phyloP scores from a whole-genome alignment of 2,113 vertebrate genomes.

The Apodemus sylvaticus region DNA sequence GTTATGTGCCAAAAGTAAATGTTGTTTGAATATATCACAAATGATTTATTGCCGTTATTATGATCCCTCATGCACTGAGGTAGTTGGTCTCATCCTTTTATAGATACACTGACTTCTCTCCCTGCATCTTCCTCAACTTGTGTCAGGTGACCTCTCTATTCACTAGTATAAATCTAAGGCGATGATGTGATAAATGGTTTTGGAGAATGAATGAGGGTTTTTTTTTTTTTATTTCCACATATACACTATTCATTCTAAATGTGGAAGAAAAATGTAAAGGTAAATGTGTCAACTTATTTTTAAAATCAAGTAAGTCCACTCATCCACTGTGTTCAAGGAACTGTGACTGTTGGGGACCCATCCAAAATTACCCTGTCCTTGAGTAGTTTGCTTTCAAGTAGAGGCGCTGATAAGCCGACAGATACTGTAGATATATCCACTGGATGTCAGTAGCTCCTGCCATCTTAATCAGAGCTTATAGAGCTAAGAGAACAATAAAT shows the following conservation, averaged over 20 bases:
- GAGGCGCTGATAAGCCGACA: background rate
- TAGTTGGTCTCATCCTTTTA: slow-evolving; percentile 71
- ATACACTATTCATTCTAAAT: background rate
- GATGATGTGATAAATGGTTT: background rate
- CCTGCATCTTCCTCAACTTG: background rate
- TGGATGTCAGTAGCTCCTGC: background rate
- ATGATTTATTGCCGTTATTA: slow-evolving; percentile 77
- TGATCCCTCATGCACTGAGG: slow-evolving; percentile 43
- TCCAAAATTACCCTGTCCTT: background rate
- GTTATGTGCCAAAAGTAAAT: slow-evolving; percentile 80
- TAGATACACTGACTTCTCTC: slow-evolving; percentile 24
- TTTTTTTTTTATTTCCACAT: background rate
- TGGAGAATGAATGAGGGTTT: background rate
- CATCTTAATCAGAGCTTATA: background rate
- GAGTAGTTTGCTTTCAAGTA: background rate
- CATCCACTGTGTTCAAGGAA: background rate
- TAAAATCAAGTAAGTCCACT: background rate
- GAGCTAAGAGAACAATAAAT: background rate
- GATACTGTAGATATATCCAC: background rate
- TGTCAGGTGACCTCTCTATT: background rate
- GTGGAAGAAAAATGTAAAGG: background rate
- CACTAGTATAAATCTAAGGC: slow-evolving; percentile 35
- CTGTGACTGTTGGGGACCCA: background rate
- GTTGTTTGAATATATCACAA: slow-evolving; percentile 80
- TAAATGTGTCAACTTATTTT: background rate